phyloP scores from a whole-genome alignment of 2,113 vertebrate genomes.

The Burhinus oedicnemus region DNA sequence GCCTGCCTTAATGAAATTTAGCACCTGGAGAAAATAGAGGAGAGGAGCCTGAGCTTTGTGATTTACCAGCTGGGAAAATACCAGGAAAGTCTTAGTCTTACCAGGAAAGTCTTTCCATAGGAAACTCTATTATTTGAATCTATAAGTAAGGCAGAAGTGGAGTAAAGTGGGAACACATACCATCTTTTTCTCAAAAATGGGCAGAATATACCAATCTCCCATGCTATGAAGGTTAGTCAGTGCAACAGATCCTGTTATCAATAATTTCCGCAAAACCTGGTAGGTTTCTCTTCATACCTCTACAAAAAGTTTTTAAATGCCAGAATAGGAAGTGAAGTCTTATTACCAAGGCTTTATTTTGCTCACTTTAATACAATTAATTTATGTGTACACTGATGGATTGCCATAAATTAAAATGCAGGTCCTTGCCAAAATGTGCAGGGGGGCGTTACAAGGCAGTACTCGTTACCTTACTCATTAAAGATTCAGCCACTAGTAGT shows the following conservation, averaged over 20 bases:
- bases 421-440: neutral
- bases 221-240: neutral
- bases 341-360: neutral
- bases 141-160: neutral
- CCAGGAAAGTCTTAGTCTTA: neutral
- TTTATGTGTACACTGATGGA: neutral
- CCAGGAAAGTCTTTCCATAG: neutral
- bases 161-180: neutral
- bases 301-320: neutral
- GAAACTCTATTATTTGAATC: neutral
- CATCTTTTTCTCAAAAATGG: neutral
- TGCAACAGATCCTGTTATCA: neutral
- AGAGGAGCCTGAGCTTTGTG: neutral
- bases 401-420: neutral
- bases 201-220: neutral
- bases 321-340: neutral
- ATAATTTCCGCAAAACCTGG: neutral
- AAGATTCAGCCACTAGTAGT: neutral
- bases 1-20: neutral
- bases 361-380: neutral
- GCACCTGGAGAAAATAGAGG: neutral
- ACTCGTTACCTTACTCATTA: rapidly evolving
- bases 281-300: neutral
- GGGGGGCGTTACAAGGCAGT: rapidly evolving
- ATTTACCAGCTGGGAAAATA: neutral